Evolutionary conservation across 2,888 invertebrate species (phyloP), one percentile per base, ranked within the genome.

Genomic region (Lacanobia oleracea): DNA sequence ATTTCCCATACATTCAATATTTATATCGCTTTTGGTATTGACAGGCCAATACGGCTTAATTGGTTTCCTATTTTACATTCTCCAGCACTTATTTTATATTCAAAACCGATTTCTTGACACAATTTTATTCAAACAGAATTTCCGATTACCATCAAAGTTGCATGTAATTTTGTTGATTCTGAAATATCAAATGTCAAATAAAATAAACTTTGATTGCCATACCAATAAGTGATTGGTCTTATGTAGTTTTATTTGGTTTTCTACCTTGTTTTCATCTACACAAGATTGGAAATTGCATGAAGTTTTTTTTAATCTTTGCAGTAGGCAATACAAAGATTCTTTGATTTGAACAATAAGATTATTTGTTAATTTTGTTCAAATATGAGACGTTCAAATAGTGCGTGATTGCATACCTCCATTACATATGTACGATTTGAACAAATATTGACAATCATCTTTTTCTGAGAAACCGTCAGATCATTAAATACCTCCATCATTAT

Each of bases 171-270:
- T 83, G 57, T 85, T 83, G 70, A 72, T 75, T 78, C 65, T 65
- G 72, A 59, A 78, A 81, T 83, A 74, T 83, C 78, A 80, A 79
- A 82, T 85, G 72, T 85, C 85, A 73, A 70, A 84, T 72, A 72
- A 74, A 82, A 85, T 77, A 67, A 64, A 63, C 23, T 73, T 59
- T 57, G 76, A 77, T 77, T 72, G 62, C 63, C 63, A 64, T 72
- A 60, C 66, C 63, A 75, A 74, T 54, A 74, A 37, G 54, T 65
- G 40, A 77, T 74, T 63, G 45, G 8, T 16, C 16, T 53, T 14
- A 10, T 12, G 12, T 23, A 16, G 6, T 1, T n/a, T 1, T 2
- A 43, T 18, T 37, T 18, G 1, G 21, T 21, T 69, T 65, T 48
- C 14, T 16, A 56, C 60, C 18, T 48, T 60, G 18, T 43, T 0